A percentile compares a stretch with the other conserved stretches of the same genome.
phyloP scores from a whole-genome alignment of 2,113 vertebrate species.

The Sinocyclocheilus rhinocerous region DNA sequence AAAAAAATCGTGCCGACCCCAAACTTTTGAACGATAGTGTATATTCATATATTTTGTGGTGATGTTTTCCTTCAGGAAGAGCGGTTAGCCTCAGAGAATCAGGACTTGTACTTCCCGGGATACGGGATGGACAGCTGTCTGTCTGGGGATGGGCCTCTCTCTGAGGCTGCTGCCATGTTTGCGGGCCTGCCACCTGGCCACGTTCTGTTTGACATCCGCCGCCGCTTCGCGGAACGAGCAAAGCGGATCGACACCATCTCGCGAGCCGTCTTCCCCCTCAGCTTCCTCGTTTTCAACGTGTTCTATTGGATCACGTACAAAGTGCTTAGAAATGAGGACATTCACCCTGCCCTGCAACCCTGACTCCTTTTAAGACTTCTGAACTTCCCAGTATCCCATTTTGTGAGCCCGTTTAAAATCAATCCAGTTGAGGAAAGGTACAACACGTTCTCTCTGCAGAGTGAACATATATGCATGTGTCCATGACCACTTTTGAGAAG shows the following conservation, averaged over 20 bases:
- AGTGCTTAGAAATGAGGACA: slow-evolving; percentile 85
- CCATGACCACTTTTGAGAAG: background rate
- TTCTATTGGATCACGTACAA: slow-evolving; percentile 96
- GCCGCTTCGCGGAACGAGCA: slow-evolving; percentile 82
- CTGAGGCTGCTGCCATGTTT: slow-evolving; percentile 77
- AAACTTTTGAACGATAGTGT: no score
- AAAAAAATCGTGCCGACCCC: no score
- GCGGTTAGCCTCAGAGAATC: slow-evolving; percentile 80
- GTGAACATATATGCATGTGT: slow-evolving; percentile 25
- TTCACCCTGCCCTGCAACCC: slow-evolving; percentile 71
- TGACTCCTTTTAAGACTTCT: background rate
- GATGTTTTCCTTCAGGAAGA: no score
- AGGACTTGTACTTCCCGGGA: slow-evolving; percentile 79
- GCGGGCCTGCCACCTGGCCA: slow-evolving; percentile 73
- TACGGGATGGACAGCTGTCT: slow-evolving; percentile 80
- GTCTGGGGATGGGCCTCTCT: slow-evolving; percentile 70
- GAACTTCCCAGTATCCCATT: background rate
- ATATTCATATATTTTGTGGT: no score
- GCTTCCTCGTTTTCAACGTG: slow-evolving; percentile 92
- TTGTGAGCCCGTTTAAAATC: background rate
- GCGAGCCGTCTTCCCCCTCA: slow-evolving; percentile 88
- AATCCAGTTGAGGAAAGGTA: background rate
- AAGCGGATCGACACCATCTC: slow-evolving; percentile 93
- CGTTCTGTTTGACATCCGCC: slow-evolving; percentile 75
- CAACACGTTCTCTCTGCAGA: background rate